Conservation (phyloP, 2,797 vertebrate genomes). For the Propithecus deckenii region DNA sequence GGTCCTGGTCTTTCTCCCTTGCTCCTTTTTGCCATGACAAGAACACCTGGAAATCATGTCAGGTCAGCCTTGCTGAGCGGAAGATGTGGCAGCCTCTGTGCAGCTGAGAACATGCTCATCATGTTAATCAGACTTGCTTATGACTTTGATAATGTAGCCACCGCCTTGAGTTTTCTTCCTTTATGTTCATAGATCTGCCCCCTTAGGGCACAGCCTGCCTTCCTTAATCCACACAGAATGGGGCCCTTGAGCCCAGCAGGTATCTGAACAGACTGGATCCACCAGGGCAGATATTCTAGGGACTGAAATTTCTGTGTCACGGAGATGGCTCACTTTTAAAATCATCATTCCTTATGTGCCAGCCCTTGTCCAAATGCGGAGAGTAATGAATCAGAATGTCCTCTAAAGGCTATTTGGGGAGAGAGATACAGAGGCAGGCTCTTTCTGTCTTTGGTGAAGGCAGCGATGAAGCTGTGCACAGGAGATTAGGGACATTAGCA, state of each 20-base stretch:
- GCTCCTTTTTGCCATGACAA: not conserved
- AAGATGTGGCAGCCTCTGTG: not conserved
- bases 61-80: not conserved
- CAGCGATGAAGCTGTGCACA: not conserved
- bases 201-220: too few relatives aligned
- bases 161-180: not conserved
- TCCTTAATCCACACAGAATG: not conserved
- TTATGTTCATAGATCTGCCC: not conserved
- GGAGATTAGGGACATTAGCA: too few relatives aligned
- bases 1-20: not conserved
- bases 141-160: rapidly evolving
- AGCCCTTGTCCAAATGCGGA: not conserved
- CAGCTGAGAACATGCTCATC: rapidly evolving
- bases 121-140: not conserved
- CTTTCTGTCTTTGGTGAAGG: not conserved
- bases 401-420: not conserved
- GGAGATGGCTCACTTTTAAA: not conserved
- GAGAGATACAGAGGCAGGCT: not conserved
- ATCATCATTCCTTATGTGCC: not conserved
- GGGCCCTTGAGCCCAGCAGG: not conserved
- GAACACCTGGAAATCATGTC: rapidly evolving
- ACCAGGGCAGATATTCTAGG: not conserved
- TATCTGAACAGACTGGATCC: not conserved
- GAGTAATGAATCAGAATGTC: not conserved
- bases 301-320: too few relatives aligned